Conservation (phyloP, 1,140 invertebrate species). For the Aphaenogaster ashmeadi region DNA sequence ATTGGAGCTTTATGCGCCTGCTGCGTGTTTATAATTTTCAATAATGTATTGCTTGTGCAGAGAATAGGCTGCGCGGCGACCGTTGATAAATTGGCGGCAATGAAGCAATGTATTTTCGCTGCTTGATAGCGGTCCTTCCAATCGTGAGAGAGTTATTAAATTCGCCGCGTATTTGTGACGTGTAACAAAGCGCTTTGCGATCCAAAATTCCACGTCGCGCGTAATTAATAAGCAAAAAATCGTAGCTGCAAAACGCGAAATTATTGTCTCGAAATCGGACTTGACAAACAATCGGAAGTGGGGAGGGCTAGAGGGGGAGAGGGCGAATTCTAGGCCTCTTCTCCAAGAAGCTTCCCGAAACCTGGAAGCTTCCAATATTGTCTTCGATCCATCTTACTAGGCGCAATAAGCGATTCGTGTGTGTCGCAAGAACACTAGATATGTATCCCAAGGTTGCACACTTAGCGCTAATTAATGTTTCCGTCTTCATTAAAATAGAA, state of each 20-base stretch:
- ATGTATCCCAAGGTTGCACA: conserved; percentile 34
- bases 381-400: background rate
- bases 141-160: conserved; percentile 58
- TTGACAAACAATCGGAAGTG: background rate
- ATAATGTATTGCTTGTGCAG: conserved; percentile 58
- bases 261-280: conserved; percentile 6
- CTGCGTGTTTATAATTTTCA: conserved; percentile 67
- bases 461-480: conserved; percentile 58
- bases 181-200: conserved; percentile 46
- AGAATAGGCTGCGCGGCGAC: conserved; percentile 15
- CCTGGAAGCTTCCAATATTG: background rate
- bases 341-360: background rate
- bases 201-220: conserved; percentile 31
- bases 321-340: background rate
- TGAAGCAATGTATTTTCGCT: conserved; percentile 64
- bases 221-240: conserved; percentile 48
- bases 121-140: conserved; percentile 38
- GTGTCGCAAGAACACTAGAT: conserved; percentile 14
- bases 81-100: conserved; percentile 62
- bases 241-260: background rate
- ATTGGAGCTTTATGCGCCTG: background rate
- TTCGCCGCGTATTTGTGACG: conserved; percentile 43
- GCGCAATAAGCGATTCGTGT: background rate
- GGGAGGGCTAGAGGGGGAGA: too few species aligned
- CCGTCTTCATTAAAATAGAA: conserved; percentile 53